phyloP scores from a whole-genome alignment of 1,140 invertebrate genomes.

The Drosophila pallidifrons region DNA sequence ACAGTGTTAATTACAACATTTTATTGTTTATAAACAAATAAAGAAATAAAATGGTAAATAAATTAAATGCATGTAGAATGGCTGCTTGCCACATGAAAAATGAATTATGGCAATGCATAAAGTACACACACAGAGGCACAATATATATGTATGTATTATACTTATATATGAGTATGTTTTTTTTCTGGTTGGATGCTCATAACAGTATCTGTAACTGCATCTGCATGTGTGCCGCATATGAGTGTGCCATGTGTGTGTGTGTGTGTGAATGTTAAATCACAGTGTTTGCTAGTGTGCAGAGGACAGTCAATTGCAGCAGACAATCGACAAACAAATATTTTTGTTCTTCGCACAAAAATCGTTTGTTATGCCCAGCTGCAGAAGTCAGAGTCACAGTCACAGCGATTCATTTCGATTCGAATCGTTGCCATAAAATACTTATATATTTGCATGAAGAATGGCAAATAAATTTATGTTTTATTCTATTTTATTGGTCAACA shows the following conservation, averaged over 20 bases:
- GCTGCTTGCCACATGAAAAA: constrained; percentile 25
- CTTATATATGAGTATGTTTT: constrained; percentile 50
- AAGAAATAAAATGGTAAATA: constrained; percentile 53
- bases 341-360: constrained; percentile 39
- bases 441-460: constrained; percentile 3
- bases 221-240: not conserved
- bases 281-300: constrained; percentile 55
- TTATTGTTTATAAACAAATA: constrained; percentile 62
- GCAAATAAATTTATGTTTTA: constrained; percentile 66
- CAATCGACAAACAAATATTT: constrained; percentile 48
- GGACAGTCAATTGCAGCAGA: constrained; percentile 53
- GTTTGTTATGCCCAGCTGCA: constrained; percentile 45
- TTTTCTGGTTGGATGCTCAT: constrained; percentile 24
- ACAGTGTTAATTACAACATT: constrained; percentile 51
- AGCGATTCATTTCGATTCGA: not conserved
- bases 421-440: constrained; percentile 11
- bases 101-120: constrained; percentile 49
- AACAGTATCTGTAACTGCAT: constrained; percentile 15
- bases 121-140: constrained; percentile 6
- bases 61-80: constrained; percentile 55
- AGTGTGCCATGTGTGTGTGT: not conserved
- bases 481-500: constrained; percentile 56
- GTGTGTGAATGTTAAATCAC: constrained; percentile 49
- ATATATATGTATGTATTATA: constrained; percentile 31
- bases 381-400: not conserved